A percentile compares a stretch with the other conserved stretches of the same genome.
phyloP scores from a whole-genome alignment of 2,888 invertebrate genomes.

The Auanema freiburgensis region DNA sequence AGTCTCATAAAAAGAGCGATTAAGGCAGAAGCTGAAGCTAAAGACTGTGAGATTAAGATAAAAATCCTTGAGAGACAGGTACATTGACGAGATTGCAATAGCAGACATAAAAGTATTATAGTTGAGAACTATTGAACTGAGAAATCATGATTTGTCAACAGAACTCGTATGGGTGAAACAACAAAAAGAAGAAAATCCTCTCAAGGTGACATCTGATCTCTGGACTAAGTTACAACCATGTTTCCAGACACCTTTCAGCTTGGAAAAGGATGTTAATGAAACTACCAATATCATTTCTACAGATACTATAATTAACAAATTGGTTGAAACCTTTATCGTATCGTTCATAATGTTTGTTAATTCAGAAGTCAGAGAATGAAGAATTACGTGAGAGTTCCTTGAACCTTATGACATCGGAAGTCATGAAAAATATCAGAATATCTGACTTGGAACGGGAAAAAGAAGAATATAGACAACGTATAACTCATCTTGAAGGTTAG shows the following conservation, averaged over 20 bases:
- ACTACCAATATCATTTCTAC: not conserved
- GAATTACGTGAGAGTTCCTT: constrained; percentile 5
- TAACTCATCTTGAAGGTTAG: constrained; percentile 17
- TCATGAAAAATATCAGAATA: constrained; percentile 15
- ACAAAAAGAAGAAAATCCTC: not conserved
- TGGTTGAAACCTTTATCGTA: not conserved
- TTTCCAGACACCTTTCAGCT: not conserved
- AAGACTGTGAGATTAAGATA: constrained; percentile 8
- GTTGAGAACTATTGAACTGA: not conserved
- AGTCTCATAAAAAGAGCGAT: constrained; percentile 7
- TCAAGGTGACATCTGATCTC: not conserved
- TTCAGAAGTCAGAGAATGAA: constrained; percentile 1
- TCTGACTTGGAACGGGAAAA: constrained; percentile 12
- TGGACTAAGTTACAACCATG: not conserved
- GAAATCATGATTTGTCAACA: constrained; percentile 2
- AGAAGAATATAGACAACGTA: constrained; percentile 2
- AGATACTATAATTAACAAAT: not conserved
- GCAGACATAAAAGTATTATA: not conserved
- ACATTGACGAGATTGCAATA: not conserved
- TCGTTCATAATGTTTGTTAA: not conserved
- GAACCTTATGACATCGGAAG: constrained; percentile 8
- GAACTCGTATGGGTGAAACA: constrained; percentile 1
- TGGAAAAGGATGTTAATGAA: not conserved
- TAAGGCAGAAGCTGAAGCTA: constrained; percentile 7
- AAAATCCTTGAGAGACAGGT: constrained; percentile 13